These are phyloP conservation scores for Brachypodius melanocephalos DNA, from an alignment of 2,113 vertebrate species.

Conservation along the genomic window DNA sequence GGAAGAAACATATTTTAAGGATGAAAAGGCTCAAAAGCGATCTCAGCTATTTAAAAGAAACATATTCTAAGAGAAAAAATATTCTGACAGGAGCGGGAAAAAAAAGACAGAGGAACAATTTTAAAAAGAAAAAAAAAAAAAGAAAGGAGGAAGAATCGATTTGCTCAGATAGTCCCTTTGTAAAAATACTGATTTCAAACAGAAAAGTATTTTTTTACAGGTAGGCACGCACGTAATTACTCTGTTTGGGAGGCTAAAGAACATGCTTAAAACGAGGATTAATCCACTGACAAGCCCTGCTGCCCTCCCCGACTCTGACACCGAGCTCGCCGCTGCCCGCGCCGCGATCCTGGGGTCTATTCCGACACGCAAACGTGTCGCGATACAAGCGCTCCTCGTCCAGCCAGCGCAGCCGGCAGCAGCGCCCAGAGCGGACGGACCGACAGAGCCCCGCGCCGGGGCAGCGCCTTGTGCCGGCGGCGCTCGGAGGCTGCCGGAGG, in stretches of 20 bases:
- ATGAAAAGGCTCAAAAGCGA: background rate
- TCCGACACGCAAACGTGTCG: background rate
- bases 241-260: background rate
- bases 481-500: background rate
- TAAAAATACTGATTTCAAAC: background rate
- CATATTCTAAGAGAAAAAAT: background rate
- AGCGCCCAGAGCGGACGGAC: background rate
- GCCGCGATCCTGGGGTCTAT: background rate
- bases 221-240: background rate
- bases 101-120: background rate
- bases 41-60: background rate
- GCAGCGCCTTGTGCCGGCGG: background rate
- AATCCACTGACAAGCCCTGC: background rate
- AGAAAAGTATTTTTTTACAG: background rate
- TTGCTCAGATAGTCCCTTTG: background rate
- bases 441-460: background rate
- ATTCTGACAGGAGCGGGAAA: background rate
- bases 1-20: background rate
- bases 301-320: background rate
- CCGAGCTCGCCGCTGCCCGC: background rate
- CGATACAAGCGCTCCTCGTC: background rate
- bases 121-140: accelerated
- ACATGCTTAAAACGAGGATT: background rate
- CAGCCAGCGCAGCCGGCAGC: background rate
- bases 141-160: background rate